Evolutionary conservation across 2,888 invertebrate species (phyloP).

Genomic region (Melinopterus prodromus): DNA sequence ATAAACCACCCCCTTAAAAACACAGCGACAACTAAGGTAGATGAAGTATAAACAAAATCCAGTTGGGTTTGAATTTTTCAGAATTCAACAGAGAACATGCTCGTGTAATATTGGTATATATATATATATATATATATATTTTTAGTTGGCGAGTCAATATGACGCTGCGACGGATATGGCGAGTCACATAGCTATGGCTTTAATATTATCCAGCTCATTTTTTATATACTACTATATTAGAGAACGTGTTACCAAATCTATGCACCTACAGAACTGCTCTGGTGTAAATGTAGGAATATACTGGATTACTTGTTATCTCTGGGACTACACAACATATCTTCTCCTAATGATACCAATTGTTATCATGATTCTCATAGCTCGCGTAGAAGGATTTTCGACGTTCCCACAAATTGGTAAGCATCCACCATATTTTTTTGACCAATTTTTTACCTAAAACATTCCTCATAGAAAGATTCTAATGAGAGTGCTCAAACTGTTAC

Average conservation of each 20-base stretch:
- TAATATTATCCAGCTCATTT: conserved; percentile 66
- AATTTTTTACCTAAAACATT: too few species aligned
- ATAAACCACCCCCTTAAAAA: conserved; percentile 74
- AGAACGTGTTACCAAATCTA: conserved; percentile 73
- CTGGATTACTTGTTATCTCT: conserved; percentile 75
- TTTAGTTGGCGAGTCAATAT: conserved; percentile 69
- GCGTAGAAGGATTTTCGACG: conserved; percentile 66
- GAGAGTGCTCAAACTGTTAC: too few species aligned
- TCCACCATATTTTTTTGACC: not conserved
- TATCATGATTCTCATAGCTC: conserved; percentile 67
- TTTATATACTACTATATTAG: conserved; percentile 69
- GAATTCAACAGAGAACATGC: too few species aligned
- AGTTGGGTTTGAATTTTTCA: too few species aligned
- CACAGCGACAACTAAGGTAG: conserved; percentile 45
- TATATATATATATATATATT: not conserved
- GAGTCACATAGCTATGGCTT: conserved; percentile 76
- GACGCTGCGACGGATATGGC: conserved; percentile 67
- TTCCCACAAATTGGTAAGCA: conserved; percentile 63
- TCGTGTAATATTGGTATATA: too few species aligned
- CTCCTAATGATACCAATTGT: conserved; percentile 67
- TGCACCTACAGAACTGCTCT: conserved; percentile 76
- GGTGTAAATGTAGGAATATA: conserved; percentile 72
- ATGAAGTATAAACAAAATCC: too few species aligned
- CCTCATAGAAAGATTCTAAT: too few species aligned
- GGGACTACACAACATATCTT: conserved; percentile 64